These are phyloP conservation scores for Candoia aspera DNA, from an alignment of 2,113 vertebrate genomes.

Conservation along the genomic window DNA sequence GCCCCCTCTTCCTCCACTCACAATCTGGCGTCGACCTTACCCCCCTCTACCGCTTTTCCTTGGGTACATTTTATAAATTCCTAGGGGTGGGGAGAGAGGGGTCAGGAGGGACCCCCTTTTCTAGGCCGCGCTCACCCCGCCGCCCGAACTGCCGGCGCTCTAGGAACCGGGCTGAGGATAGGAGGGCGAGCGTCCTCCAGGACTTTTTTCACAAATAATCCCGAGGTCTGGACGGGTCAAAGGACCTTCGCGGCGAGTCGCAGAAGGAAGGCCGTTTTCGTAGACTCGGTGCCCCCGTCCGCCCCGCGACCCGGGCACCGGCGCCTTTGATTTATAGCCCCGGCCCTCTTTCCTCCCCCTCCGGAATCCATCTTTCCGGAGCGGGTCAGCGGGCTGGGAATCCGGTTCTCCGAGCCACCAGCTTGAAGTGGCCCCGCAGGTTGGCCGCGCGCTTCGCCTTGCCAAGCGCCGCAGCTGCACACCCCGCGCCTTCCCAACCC, in stretches of 20 bases:
- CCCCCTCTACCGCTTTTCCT: background rate
- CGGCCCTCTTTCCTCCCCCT: background rate
- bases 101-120: background rate
- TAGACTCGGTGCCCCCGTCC: background rate
- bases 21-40: background rate
- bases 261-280: background rate
- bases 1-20: background rate
- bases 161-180: background rate
- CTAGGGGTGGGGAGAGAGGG: background rate
- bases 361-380: background rate
- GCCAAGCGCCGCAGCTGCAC: background rate
- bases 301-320: background rate
- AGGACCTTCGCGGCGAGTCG: background rate
- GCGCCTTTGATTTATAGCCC: conserved; percentile 2
- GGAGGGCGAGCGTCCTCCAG: background rate
- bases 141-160: background rate
- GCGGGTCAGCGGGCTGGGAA: background rate
- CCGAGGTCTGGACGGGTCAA: background rate
- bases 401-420: background rate
- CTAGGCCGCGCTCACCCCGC: background rate
- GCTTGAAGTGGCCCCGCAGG: background rate
- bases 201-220: background rate
- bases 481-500: background rate
- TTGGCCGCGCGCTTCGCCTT: background rate
- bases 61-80: background rate